phyloP scores from a whole-genome alignment of 2,113 vertebrate species.

The Etheostoma spectabile region DNA sequence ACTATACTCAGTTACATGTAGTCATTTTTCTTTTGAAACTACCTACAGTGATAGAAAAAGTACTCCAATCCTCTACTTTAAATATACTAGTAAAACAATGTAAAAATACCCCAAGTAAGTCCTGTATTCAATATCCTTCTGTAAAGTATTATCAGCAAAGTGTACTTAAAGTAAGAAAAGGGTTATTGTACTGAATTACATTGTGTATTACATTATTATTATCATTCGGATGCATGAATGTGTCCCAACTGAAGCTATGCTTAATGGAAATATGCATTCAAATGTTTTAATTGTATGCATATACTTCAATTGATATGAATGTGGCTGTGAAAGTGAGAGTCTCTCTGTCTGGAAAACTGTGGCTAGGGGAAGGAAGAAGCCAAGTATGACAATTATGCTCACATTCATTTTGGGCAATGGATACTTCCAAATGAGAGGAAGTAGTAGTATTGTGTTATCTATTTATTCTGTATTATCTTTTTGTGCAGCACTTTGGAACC shows the following conservation, averaged over 20 bases:
- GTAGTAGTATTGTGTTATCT: constrained; percentile 14
- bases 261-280: not conserved
- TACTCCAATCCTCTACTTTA: not conserved
- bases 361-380: constrained; percentile 19
- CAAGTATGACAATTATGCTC: not conserved
- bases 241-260: not conserved
- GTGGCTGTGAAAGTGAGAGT: not conserved
- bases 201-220: not conserved
- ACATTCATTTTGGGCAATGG: not conserved
- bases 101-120: not conserved
- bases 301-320: not conserved
- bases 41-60: not conserved
- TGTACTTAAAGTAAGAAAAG: not conserved
- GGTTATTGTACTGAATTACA: not conserved
- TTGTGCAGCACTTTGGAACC: too few relatives aligned
- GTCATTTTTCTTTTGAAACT: not conserved
- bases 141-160: not conserved
- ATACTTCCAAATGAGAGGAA: constrained; percentile 38
- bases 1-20: too few relatives aligned
- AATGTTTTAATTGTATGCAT: too few relatives aligned
- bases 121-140: not conserved
- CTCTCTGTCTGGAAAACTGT: constrained; percentile 16
- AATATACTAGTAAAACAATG: not conserved
- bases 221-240: not conserved
- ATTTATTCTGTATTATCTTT: too few relatives aligned